Base-by-base conservation (phyloP, 2,888 invertebrate species). In the Ephialtes manifestator region DNA sequence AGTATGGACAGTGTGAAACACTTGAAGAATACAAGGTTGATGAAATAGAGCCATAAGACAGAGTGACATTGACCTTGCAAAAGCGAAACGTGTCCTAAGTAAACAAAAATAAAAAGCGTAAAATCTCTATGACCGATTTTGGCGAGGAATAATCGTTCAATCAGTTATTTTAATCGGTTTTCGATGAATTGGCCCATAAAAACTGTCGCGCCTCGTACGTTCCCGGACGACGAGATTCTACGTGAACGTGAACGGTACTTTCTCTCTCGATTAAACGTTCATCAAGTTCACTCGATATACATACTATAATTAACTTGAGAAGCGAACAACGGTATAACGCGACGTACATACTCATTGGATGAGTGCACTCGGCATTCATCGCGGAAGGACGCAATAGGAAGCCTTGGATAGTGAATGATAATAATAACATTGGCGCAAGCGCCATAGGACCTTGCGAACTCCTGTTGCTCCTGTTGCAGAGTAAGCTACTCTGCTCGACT, bases 251-350 rank as follows among this genome's bases (percentile, higher is more conserved):
- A 75, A 75, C 74, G 74, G 74, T 60, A 75, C 63, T 75, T 75
- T 63, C 74, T 63, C 74, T 51, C 74, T 75, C 74, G 46, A 63
- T 75, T 35, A 63, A 75, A 63, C 74, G 48, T 63, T 48, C 48
- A 63, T 75, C 63, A 63, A 63, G 74, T 63, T 75, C 18, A 5
- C 74, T 63, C 48, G 58, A 31, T 60, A 46, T 31, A 48, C 63
- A 39, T 65, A 28, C n/a, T 24, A 31, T 48, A 35, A 48, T 63
- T 75, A 58, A 79, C 83, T 74, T 68, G 55, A 68, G 55, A 65
- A 68, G 68, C 55, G 75, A 84, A 75, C 74, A 75, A 75, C 75
- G 68, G 74, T 79, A 84, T 76, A 80, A 65, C 65, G 55, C 43
- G 71, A 71, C 35, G 70, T 60, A 63, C 63, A 71, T 74, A 65